phyloP scores from a whole-genome alignment of 2,797 vertebrate species.

The Mormyrops boulengeri region DNA sequence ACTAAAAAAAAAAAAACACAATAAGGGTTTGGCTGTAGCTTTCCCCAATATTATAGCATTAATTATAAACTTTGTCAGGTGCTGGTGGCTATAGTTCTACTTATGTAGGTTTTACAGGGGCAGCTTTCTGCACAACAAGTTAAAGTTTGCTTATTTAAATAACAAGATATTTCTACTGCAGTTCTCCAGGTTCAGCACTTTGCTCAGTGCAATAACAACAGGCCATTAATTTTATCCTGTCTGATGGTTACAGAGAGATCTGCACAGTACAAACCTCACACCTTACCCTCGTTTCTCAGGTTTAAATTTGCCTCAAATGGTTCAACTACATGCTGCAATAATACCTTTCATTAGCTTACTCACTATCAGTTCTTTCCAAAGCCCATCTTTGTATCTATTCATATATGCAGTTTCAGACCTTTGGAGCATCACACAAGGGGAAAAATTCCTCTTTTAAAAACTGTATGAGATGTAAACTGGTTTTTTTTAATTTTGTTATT shows the following conservation, averaged over 20 bases:
- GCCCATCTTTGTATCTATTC: not conserved
- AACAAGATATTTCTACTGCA: not conserved
- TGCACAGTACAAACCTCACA: not conserved
- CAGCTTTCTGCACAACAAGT: not conserved
- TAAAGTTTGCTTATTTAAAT: not conserved
- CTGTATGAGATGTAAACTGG: not conserved
- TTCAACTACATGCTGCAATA: not conserved
- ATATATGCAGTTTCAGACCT: not conserved
- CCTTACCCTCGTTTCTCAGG: not conserved
- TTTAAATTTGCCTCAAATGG: not conserved
- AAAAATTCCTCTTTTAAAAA: not conserved
- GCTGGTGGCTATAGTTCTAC: not conserved
- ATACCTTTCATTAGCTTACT: not conserved
- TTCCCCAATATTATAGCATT: not conserved
- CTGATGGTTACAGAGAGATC: not conserved
- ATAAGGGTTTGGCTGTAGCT: not conserved
- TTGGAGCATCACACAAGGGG: not conserved
- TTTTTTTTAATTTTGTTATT: not conserved
- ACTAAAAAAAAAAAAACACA: not conserved
- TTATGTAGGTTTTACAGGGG: not conserved
- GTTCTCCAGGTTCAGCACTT: not conserved
- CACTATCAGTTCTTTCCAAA: not conserved
- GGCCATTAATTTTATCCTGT: not conserved
- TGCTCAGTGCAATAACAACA: not conserved
- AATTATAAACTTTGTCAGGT: not conserved